Base-by-base conservation (phyloP, 2,888 invertebrate genomes). In the Nasonia oneida region DNA sequence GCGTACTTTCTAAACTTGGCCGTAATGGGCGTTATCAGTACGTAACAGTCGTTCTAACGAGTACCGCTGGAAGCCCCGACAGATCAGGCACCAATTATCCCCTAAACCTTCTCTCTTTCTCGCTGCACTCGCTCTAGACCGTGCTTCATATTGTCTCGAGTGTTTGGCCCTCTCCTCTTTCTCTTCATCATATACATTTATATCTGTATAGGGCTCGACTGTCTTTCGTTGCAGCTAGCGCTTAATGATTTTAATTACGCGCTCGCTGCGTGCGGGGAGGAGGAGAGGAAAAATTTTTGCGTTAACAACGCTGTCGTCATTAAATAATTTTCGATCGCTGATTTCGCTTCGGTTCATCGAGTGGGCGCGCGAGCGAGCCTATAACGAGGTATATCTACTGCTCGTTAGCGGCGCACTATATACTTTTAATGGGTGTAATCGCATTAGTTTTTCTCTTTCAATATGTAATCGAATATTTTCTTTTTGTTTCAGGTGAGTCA, bases 11-110 rank as follows among this genome's bases (percentile, higher is more conserved):
- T 89, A 91, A 92, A 91, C 89, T 92, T 89, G 86, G 88, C 57
- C 89, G 89, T 92, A 92, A 92, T 91, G 90, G 91, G 89, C 89
- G 89, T 90, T 91, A 92, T 91, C 91, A 90, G 90, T 89, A 89
- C 83, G 89, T 91, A 91, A 90, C 89, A 90, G 88, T 89, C 90
- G 90, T 90, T 92, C 89, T 90, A 92, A 91, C 90, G 91, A 91
- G 91, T 90, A 90, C 89, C 50, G 76, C 57, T 81, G 78, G 84
- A 83, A 85, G 85, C 81, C 50, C 50, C 70, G 79, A 39, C 79
- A 87, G 75, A 87, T 85, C 83, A 61, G 82, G 75, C 83, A 84
- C 84, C 87, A 84, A 87, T 86, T 87, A 87, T 87, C 85, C 81
- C 82, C 83, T 83, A 85, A 85, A 29, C 81, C 70, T 61, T 64